phyloP scores from a whole-genome alignment of 1,140 invertebrate species.

The Eriosoma lanigerum region DNA sequence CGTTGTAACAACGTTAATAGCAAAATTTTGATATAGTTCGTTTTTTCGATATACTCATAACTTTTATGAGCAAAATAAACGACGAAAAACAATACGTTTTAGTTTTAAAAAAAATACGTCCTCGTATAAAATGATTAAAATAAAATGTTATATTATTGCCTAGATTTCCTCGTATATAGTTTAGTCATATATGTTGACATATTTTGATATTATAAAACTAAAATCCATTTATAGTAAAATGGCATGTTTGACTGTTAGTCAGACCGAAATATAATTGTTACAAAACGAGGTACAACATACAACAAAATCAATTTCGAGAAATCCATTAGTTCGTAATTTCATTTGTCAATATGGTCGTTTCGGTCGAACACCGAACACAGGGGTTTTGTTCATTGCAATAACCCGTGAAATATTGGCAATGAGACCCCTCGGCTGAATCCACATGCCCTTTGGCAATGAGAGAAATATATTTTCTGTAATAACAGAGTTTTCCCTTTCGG shows the following conservation, averaged over 20 bases:
- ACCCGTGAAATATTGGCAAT: slow-evolving; percentile 41
- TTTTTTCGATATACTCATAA: too few species aligned
- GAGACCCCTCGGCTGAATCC: slow-evolving; percentile 23
- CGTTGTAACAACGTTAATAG: too few species aligned
- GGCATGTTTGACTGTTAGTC: neutral
- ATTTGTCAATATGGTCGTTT: slow-evolving; percentile 49
- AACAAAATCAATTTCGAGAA: slow-evolving; percentile 45
- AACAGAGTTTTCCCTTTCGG: slow-evolving; percentile 42
- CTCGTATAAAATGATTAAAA: too few species aligned
- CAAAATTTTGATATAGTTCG: too few species aligned
- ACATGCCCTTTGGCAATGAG: slow-evolving; percentile 13
- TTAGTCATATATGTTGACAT: neutral
- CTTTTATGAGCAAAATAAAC: too few species aligned
- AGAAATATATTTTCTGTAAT: slow-evolving; percentile 38
- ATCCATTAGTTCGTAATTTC: slow-evolving; percentile 48
- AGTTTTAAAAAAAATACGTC: too few species aligned
- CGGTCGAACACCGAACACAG: slow-evolving; percentile 30
- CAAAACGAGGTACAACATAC: slow-evolving; percentile 29
- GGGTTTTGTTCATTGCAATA: slow-evolving; percentile 50
- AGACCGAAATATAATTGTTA: slow-evolving; percentile 31
- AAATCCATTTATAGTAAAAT: neutral
- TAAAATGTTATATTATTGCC: neutral
- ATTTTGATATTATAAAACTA: neutral
- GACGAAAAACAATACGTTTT: too few species aligned
- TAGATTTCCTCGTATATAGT: neutral